A percentile compares a stretch with the other conserved stretches of the same genome.
These are phyloP conservation scores for Eledone cirrhosa DNA, from an alignment of 2,888 invertebrate species.

Conservation along the genomic window DNA sequence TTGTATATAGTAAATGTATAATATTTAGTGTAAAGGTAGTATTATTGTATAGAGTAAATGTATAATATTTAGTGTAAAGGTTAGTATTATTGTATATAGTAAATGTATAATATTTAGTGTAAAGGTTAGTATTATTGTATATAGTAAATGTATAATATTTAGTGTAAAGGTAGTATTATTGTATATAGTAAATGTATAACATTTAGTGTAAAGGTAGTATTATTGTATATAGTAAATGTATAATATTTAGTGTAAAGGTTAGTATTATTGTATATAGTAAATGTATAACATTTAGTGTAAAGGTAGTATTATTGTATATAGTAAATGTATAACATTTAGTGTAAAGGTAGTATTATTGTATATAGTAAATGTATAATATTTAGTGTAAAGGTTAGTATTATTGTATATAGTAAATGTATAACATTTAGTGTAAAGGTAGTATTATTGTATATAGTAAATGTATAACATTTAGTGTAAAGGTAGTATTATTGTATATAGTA, in stretches of 20 bases:
- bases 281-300: no score
- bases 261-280: neutral
- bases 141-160: no score
- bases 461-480: no score
- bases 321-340: no score
- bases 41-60: neutral
- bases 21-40: slow-evolving; percentile 34
- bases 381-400: slow-evolving; percentile 31
- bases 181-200: no score
- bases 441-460: neutral
- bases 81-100: neutral
- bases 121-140: neutral
- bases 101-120: no score
- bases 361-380: no score
- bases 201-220: slow-evolving; percentile 33
- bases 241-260: slow-evolving; percentile 34
- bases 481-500: neutral
- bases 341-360: slow-evolving; percentile 30
- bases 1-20: neutral
- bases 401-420: neutral
- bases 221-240: neutral
- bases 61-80: no score
- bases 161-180: slow-evolving; percentile 31
- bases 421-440: slow-evolving; percentile 34
- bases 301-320: neutral